Evolutionary conservation across 2,888 invertebrate genomes (phyloP).

Genomic region (Mesopsocus fuscifrons): DNA sequence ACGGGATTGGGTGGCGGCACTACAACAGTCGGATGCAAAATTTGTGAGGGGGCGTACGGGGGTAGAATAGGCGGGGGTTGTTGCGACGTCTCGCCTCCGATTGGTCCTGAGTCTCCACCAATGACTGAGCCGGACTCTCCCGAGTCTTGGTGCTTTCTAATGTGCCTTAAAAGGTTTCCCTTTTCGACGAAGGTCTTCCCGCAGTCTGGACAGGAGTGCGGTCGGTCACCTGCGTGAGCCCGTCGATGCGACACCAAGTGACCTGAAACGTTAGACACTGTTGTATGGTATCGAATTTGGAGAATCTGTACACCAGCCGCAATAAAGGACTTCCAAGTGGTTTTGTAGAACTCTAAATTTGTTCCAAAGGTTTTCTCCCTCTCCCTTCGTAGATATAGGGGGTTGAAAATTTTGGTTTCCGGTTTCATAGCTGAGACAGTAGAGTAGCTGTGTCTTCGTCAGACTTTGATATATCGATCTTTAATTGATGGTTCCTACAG

Average conservation of each 20-base stretch:
- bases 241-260: constrained; percentile 16
- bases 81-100: not conserved
- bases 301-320: too few relatives aligned
- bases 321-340: too few relatives aligned
- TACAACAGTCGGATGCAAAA: constrained; percentile 9
- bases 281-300: too few relatives aligned
- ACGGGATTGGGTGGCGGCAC: constrained; percentile 12
- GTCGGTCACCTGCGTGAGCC: constrained; percentile 17
- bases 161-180: constrained; percentile 55
- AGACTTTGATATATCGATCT: too few relatives aligned
- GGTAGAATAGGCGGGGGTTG: constrained; percentile 5
- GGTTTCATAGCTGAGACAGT: too few relatives aligned
- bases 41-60: constrained; percentile 2
- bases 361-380: too few relatives aligned
- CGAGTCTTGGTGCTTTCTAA: constrained; percentile 38
- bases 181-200: constrained; percentile 64
- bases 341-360: too few relatives aligned
- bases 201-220: constrained; percentile 45
- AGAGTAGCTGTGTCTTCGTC: too few relatives aligned
- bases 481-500: too few relatives aligned
- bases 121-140: not conserved
- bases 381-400: too few relatives aligned
- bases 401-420: too few relatives aligned
- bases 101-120: not conserved
- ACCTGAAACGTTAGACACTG: not conserved